Percentiles rank a stretch among this genome's conserved stretches.
phyloP scores from a whole-genome alignment of 2,797 vertebrate genomes.

The Discoglossus pictus region DNA sequence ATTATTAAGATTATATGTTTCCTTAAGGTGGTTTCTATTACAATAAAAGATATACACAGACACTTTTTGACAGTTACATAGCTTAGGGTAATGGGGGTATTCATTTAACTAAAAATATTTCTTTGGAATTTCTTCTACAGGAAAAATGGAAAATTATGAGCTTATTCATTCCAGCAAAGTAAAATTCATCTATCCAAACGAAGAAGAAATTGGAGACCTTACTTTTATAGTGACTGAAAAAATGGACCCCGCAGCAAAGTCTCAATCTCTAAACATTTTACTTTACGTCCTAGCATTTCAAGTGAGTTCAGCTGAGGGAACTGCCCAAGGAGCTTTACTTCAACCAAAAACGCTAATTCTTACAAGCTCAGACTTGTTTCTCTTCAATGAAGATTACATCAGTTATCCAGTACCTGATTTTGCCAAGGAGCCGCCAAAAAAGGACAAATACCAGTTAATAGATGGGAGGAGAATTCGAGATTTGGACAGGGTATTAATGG shows the following conservation, averaged over 20 bases:
- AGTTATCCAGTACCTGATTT: conserved; percentile 94
- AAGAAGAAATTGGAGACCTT: conserved; percentile 95
- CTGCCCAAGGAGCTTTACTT: conserved; percentile 62
- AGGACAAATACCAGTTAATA: conserved; percentile 87
- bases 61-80: too few species aligned
- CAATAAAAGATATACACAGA: too few species aligned
- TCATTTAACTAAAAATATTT: too few species aligned
- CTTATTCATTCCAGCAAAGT: conserved; percentile 95
- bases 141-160: conserved; percentile 97
- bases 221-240: conserved; percentile 91
- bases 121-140: conserved; percentile 67
- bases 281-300: conserved; percentile 92
- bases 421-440: conserved; percentile 91
- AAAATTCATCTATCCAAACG: conserved; percentile 94
- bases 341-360: conserved; percentile 89
- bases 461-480: conserved; percentile 91
- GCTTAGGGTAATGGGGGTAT: too few species aligned
- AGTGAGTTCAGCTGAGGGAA: conserved; percentile 60
- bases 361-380: conserved; percentile 87
- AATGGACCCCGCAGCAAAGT: conserved; percentile 66
- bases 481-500: conserved; percentile 91
- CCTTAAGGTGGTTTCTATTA: too few species aligned
- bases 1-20: too few species aligned
- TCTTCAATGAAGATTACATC: conserved; percentile 93
- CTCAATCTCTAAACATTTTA: conserved; percentile 84